These are phyloP conservation scores for Cossypha caffra DNA, from an alignment of 2,797 vertebrate species.

Conservation along the genomic window DNA sequence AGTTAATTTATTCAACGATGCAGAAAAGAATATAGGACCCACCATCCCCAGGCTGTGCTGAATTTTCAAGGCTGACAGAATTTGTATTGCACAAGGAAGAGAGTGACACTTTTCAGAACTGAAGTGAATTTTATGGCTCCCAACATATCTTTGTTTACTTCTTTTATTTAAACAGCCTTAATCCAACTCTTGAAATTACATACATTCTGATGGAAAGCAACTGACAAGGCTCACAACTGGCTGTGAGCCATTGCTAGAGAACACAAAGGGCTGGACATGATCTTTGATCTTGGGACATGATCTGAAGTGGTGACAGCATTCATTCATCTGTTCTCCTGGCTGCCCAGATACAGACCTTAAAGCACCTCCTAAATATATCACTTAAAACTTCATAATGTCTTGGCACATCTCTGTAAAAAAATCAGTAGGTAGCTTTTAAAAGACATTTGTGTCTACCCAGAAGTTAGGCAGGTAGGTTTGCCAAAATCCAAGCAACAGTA, in stretches of 20 bases:
- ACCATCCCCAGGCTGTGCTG: not conserved
- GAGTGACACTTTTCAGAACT: not conserved
- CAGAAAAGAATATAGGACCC: not conserved
- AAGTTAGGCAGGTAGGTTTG: not conserved
- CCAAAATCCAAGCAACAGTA: not conserved
- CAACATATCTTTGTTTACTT: not conserved
- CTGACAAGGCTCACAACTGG: not conserved
- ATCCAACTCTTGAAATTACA: not conserved
- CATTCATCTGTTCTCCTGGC: not conserved
- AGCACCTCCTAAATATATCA: not conserved
- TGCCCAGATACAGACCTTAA: not conserved
- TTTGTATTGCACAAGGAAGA: not conserved
- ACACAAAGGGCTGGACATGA: not conserved
- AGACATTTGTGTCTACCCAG: not conserved
- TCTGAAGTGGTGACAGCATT: not conserved
- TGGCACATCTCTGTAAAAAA: not conserved
- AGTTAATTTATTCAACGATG: not conserved
- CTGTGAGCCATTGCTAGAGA: not conserved
- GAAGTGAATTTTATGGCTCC: not conserved
- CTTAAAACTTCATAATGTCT: not conserved
- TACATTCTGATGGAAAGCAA: not conserved
- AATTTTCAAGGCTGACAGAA: not conserved
- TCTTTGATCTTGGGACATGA: not conserved
- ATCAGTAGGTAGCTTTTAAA: not conserved
- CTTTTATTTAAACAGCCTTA: not conserved